Conservation (phyloP, 2,888 invertebrate genomes). For the Tineola bisselliella region DNA sequence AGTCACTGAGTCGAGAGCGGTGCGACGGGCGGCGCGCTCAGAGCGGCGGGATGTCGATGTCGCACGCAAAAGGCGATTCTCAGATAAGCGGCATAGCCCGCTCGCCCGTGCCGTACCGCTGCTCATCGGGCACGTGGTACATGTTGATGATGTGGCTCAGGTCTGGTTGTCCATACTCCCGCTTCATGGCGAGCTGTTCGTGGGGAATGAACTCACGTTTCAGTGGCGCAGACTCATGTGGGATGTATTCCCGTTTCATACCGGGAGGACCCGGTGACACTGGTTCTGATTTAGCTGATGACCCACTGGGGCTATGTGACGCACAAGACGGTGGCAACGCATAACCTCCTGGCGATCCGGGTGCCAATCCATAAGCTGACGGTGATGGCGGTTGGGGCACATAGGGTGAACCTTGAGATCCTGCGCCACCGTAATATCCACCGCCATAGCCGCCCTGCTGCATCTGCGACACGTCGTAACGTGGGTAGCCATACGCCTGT, state of each 20-base stretch:
- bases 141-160: conserved; percentile 73
- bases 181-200: conserved; percentile 70
- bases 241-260: conserved; percentile 60
- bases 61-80: conserved; percentile 73
- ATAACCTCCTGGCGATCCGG: conserved; percentile 72
- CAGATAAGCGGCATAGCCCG: conserved; percentile 73
- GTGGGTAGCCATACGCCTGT: conserved; percentile 84
- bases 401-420: conserved; percentile 80
- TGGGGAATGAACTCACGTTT: conserved; percentile 64
- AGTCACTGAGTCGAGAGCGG: conserved; percentile 43
- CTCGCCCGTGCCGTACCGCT: conserved; percentile 69
- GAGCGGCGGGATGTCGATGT: conserved; percentile 72
- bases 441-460: conserved; percentile 76
- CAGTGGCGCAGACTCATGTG: conserved; percentile 60
- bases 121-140: conserved; percentile 74
- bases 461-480: conserved; percentile 92
- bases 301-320: conserved; percentile 86
- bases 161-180: conserved; percentile 75
- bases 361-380: conserved; percentile 71
- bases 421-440: conserved; percentile 73
- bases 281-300: conserved; percentile 89
- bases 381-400: conserved; percentile 76
- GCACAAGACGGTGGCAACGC: conserved; percentile 75
- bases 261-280: conserved; percentile 79
- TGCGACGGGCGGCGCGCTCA: conserved; percentile 68